These are phyloP conservation scores for Acleris literana DNA, from an alignment of 2,888 invertebrate species.

Conservation along the genomic window DNA sequence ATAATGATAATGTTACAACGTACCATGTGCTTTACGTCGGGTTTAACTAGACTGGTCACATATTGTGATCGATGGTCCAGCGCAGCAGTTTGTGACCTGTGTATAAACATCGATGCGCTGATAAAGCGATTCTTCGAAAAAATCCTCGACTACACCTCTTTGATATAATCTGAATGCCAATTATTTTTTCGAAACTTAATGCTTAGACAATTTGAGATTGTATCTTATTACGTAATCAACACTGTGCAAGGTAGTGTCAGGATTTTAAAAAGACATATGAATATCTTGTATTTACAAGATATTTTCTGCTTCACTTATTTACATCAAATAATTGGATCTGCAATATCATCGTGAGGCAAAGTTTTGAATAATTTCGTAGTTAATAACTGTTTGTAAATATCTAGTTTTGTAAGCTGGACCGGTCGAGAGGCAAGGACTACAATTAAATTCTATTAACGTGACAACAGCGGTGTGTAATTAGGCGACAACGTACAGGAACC, in stretches of 20 bases:
- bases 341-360: conserved; percentile 24
- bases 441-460: conserved; percentile 80
- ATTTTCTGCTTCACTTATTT: conserved; percentile 9
- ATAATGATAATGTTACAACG: no score
- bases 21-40: conserved; percentile 37
- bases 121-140: conserved; percentile 6
- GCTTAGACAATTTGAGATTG: background rate
- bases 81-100: conserved; percentile 76
- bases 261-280: no score
- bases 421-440: conserved; percentile 47
- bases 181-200: background rate
- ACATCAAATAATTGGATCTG: conserved; percentile 32
- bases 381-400: conserved; percentile 42
- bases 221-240: background rate
- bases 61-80: conserved; percentile 72
- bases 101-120: background rate
- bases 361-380: conserved; percentile 34
- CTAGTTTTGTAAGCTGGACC: conserved; percentile 50
- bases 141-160: background rate
- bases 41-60: conserved; percentile 48
- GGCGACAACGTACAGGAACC: conserved; percentile 64
- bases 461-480: conserved; percentile 72
- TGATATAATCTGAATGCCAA: background rate
- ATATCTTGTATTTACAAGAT: background rate
- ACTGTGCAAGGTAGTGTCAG: background rate